Evolutionary conservation across 2,888 invertebrate genomes (phyloP), one percentile per base, ranked within the genome.

Genomic region (Amblyjoppa proteus): DNA sequence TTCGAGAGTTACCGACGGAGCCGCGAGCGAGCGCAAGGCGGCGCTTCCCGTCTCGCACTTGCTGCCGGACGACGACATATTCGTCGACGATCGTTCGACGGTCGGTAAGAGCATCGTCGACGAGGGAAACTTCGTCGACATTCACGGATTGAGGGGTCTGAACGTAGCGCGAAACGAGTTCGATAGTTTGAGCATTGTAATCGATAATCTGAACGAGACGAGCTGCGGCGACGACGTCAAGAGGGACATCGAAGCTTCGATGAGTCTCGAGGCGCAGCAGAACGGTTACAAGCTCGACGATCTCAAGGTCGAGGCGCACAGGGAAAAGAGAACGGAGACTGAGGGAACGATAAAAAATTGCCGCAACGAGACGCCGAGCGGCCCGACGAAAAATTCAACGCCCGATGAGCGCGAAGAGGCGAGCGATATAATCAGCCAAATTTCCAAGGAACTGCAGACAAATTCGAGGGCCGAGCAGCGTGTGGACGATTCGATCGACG

Each of bases 1-100:
- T 25, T 86, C 84, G 7, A 88, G 85, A 3, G 83, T 82, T 9
- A 88, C 74, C 53, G 34, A 88, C 53, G 9, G 71, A 68, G 34
- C 51, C 31, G 11, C 9, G 38, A 38, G 13, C 9, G 31, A 45
- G 28, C 31, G 45, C 31, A 58, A 61, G 64, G 4, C 16, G 6
- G 11, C 56, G 49, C 45, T 70, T 28, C 41, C 56, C 16, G 71
- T 49, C 49, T 64, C 75, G 69, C 69, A 68, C 68, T 16, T 20
- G 9, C 31, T 4, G 41, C 45, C 5, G 28, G 31, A 56, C 9
- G 38, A 41, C 56, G 20, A 73, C n/a, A 4, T 41, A 25, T 74
- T 61, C 20, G 25, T 28, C 16, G 56, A 73, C 16, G 56, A 41
- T 5, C 31, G 34, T 4, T 7, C 28, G 4, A 1, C 7, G 0